These are phyloP conservation scores for Chironomus tepperi DNA, from an alignment of 1,140 invertebrate genomes.

Conservation along the genomic window DNA sequence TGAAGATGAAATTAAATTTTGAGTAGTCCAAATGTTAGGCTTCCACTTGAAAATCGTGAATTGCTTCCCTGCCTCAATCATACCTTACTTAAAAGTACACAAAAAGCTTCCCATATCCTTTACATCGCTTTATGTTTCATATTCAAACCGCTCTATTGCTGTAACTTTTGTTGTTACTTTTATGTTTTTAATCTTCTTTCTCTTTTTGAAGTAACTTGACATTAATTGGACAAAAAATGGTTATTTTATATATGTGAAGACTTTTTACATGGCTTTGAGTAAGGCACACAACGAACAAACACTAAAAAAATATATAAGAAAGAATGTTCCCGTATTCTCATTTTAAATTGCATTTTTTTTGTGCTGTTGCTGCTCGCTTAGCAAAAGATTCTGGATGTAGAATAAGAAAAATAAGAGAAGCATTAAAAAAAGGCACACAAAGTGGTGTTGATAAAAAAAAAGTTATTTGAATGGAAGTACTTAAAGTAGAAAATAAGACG, in stretches of 20 bases:
- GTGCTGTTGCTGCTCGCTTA: not conserved
- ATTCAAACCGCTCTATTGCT: not conserved
- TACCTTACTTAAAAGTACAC: no score
- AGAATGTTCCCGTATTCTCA: not conserved
- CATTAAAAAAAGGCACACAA: no score
- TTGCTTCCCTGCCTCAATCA: no score
- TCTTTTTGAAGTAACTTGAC: constrained; percentile 8
- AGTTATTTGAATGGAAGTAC: not conserved
- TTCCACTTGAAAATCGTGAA: no score
- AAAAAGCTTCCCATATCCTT: no score
- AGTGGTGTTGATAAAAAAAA: constrained; percentile 1
- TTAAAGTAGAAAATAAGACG: no score
- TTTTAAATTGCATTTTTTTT: constrained; percentile 9
- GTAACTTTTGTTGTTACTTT: not conserved
- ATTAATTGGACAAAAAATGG: constrained; percentile 14
- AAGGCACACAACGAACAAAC: not conserved
- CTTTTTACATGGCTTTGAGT: not conserved
- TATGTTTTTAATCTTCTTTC: not conserved
- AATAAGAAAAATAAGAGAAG: no score
- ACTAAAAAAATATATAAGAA: not conserved
- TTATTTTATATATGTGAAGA: not conserved
- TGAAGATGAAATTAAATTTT: no score
- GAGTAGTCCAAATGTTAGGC: no score
- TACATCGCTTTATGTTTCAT: not conserved
- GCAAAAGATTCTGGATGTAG: no score